A percentile compares a stretch with the other conserved stretches of the same genome.
Conservation (phyloP, 2,888 invertebrate genomes). For the Sabatieria punctata region DNA sequence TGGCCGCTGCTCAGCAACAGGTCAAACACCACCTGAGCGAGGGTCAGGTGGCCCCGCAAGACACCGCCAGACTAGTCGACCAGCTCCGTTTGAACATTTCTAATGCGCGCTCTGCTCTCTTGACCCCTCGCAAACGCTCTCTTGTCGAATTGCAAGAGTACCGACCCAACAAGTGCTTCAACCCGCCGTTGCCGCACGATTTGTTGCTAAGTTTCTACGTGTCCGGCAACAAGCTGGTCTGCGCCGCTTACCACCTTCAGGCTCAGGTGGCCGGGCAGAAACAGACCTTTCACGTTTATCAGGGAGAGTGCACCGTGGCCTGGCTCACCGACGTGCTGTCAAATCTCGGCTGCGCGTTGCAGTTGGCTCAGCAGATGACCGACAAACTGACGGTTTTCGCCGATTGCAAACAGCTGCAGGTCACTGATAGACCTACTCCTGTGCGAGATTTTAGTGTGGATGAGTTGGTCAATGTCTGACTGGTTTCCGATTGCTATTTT, state of each 20-base stretch:
- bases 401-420: too few species aligned
- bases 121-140: conserved; percentile 81
- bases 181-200: conserved; percentile 82
- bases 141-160: conserved; percentile 88
- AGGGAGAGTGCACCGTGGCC: conserved; percentile 81
- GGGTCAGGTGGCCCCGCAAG: not conserved
- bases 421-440: too few species aligned
- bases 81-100: conserved; percentile 70
- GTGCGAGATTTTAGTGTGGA: too few species aligned
- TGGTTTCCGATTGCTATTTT: too few species aligned
- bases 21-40: conserved; percentile 9
- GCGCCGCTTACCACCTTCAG: conserved; percentile 72
- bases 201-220: conserved; percentile 92
- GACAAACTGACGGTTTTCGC: conserved; percentile 56
- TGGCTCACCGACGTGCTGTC: conserved; percentile 80
- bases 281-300: conserved; percentile 27
- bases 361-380: conserved; percentile 84
- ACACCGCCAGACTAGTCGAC: conserved; percentile 41
- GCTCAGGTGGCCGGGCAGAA: conserved; percentile 48
- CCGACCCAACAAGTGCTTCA: conserved; percentile 67
- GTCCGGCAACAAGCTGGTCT: conserved; percentile 83
- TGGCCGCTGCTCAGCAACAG: conserved; percentile 12
- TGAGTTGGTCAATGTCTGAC: too few species aligned
- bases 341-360: conserved; percentile 70
- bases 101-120: conserved; percentile 67